These are phyloP conservation scores for Amphipyra tragopoginis DNA, from an alignment of 2,888 invertebrate species.

Conservation along the genomic window DNA sequence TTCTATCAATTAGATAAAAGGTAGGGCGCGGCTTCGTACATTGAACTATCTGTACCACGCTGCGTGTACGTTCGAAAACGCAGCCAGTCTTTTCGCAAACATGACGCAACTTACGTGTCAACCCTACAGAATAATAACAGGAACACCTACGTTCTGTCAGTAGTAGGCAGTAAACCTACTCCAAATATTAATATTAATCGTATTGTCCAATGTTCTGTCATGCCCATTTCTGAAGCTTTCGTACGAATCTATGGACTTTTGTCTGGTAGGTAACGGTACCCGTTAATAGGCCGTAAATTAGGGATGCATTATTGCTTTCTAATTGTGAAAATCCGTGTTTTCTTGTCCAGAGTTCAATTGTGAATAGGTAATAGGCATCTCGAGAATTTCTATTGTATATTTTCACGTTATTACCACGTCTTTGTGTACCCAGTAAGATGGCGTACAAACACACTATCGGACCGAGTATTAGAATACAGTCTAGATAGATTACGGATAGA, in stretches of 20 bases:
- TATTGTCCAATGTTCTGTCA: slow-evolving; percentile 26
- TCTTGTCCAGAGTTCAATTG: not conserved
- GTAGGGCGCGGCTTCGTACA: too few relatives aligned
- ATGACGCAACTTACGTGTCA: slow-evolving; percentile 8
- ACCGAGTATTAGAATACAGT: too few relatives aligned
- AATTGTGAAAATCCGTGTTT: slow-evolving; percentile 12
- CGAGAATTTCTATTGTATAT: too few relatives aligned
- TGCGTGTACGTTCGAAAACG: not conserved
- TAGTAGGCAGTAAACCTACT: slow-evolving; percentile 47
- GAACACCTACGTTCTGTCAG: slow-evolving; percentile 48
- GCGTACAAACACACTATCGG: too few relatives aligned
- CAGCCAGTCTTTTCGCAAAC: not conserved
- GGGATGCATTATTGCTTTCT: slow-evolving; percentile 3
- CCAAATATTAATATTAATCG: slow-evolving; percentile 44
- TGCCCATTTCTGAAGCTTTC: slow-evolving; percentile 13
- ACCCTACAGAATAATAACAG: slow-evolving; percentile 41
- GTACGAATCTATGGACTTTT: slow-evolving; percentile 18
- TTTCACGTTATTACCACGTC: too few relatives aligned
- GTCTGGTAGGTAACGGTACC: slow-evolving; percentile 20
- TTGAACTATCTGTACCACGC: too few relatives aligned
- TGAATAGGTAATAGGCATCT: too few relatives aligned
- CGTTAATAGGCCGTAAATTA: slow-evolving; percentile 14
- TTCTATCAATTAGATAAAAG: too few relatives aligned
- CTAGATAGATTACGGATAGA: too few relatives aligned
- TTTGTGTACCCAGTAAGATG: too few relatives aligned